Conservation (phyloP, 2,888 invertebrate genomes). For the Ditula angustiorana region DNA sequence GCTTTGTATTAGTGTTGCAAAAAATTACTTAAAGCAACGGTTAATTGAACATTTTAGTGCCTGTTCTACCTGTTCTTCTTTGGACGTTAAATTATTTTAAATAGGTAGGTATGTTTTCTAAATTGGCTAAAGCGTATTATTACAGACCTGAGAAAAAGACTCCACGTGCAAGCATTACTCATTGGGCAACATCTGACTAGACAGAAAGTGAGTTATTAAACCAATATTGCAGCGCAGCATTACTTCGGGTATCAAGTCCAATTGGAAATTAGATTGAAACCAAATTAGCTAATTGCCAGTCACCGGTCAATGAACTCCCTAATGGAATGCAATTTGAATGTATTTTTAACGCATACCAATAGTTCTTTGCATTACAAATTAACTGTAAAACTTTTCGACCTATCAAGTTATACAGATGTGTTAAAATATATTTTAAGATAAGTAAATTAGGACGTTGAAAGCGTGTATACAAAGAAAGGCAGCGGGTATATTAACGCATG, state of each 20-base stretch:
- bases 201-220: conserved; percentile 30
- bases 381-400: conserved; percentile 51
- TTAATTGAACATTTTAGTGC: not conserved
- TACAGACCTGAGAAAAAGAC: not conserved
- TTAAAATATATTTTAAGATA: conserved; percentile 9
- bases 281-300: conserved; percentile 56
- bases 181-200: conserved; percentile 28
- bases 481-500: conserved; percentile 18
- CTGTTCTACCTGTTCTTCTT: not conserved
- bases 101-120: too few relatives aligned
- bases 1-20: not conserved
- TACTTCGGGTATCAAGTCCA: conserved; percentile 42
- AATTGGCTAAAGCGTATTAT: not conserved
- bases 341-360: conserved; percentile 53
- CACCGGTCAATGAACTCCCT: conserved; percentile 63
- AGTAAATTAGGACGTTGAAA: conserved; percentile 3
- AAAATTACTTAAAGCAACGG: not conserved
- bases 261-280: conserved; percentile 54
- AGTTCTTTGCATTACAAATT: conserved; percentile 57
- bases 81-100: not conserved
- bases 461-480: not conserved
- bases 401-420: conserved; percentile 47
- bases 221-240: conserved; percentile 34
- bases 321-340: conserved; percentile 63
- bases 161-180: conserved; percentile 26